Conservation (phyloP, 2,888 invertebrate genomes). For the Cerceris rybyensis region DNA sequence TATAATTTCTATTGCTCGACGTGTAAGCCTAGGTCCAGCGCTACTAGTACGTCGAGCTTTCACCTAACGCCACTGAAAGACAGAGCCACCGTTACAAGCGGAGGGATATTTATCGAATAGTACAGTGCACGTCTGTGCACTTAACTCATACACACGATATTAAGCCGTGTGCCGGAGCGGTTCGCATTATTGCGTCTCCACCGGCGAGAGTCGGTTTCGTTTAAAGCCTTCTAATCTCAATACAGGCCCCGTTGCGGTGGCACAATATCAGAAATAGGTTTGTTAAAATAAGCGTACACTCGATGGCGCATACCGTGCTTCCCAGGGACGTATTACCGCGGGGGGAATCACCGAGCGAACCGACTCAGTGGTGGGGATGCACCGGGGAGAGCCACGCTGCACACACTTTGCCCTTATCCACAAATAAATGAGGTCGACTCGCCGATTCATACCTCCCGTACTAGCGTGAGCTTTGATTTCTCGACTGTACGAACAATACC, state of each 20-base stretch:
- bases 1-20: slow-evolving; percentile 19
- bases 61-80: slow-evolving; percentile 55
- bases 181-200: slow-evolving; percentile 44
- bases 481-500: not conserved
- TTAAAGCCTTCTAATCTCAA: slow-evolving; percentile 73
- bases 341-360: slow-evolving; percentile 40
- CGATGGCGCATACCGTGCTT: slow-evolving; percentile 65
- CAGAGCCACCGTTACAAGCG: slow-evolving; percentile 42
- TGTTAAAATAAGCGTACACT: slow-evolving; percentile 75
- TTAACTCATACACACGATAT: slow-evolving; percentile 25
- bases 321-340: slow-evolving; percentile 65
- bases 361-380: slow-evolving; percentile 51
- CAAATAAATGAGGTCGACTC: slow-evolving; percentile 58
- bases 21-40: slow-evolving; percentile 31
- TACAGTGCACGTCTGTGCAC: slow-evolving; percentile 24
- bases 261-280: slow-evolving; percentile 76
- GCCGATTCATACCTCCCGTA: slow-evolving; percentile 45
- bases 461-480: slow-evolving; percentile 5
- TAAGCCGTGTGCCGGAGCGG: slow-evolving; percentile 42
- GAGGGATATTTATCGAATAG: slow-evolving; percentile 54
- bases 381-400: slow-evolving; percentile 46
- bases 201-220: slow-evolving; percentile 48
- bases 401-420: slow-evolving; percentile 62
- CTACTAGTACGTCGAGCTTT: slow-evolving; percentile 58
- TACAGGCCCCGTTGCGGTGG: slow-evolving; percentile 67